phyloP scores from a whole-genome alignment of 2,797 vertebrate species.

The Sternotherus odoratus region DNA sequence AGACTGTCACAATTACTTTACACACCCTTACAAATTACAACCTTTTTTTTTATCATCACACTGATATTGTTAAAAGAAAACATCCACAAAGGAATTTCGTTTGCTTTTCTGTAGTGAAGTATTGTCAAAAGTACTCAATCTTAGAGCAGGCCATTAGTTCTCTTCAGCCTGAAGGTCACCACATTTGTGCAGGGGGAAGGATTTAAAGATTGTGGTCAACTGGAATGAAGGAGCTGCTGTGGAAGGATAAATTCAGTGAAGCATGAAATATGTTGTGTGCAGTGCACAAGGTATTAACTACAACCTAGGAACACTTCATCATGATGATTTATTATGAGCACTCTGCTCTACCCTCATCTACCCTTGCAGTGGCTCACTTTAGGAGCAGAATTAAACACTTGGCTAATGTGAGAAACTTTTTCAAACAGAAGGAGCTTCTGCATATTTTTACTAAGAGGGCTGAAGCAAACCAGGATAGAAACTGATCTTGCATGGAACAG shows the following conservation, averaged over 20 bases:
- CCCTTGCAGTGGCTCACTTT: not conserved
- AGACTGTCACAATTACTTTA: not conserved
- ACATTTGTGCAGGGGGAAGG: not conserved
- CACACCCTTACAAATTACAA: not conserved
- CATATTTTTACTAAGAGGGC: not conserved
- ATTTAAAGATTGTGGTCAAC: slow-evolving; percentile 38
- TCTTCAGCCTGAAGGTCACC: slow-evolving; percentile 48
- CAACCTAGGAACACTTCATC: slow-evolving; percentile 24
- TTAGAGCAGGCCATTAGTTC: slow-evolving; percentile 8
- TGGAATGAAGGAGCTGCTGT: slow-evolving; percentile 43
- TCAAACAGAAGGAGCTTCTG: not conserved
- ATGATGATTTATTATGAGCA: slow-evolving; percentile 10
- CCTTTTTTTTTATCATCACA: fast-evolving
- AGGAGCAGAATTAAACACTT: not conserved
- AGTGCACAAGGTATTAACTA: slow-evolving; percentile 37
- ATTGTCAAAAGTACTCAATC: not conserved
- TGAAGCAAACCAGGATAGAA: not conserved
- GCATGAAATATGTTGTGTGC: slow-evolving; percentile 34
- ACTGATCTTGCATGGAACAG: not conserved
- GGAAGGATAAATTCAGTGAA: slow-evolving; percentile 22
- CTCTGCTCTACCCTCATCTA: not conserved
- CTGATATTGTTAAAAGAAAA: not conserved
- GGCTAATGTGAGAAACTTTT: not conserved
- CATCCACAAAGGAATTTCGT: not conserved
- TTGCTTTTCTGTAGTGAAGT: not conserved